Base-by-base conservation (phyloP, 2,888 invertebrate species). In the Orchestes rusci region DNA sequence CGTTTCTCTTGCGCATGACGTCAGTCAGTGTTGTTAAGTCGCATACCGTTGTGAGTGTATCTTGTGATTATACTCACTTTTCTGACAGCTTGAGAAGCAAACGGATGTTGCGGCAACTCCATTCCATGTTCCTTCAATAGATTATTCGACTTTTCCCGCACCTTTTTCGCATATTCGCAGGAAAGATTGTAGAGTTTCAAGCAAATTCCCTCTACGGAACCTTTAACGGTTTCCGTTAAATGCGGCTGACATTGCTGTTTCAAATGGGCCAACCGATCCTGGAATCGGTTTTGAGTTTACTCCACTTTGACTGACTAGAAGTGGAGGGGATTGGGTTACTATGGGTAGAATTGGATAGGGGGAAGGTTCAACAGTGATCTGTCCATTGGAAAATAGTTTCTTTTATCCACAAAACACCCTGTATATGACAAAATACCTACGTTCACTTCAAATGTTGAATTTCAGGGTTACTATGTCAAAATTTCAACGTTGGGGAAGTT, bases 181-280 rank as follows among this genome's bases (percentile, higher is more conserved):
- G 95, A 92, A 33, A 93, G 72, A 63, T 90, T 84, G 68, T 91
- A 94, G 51, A 96, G 89, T 72, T 96, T 96, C 41, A 83, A 73
- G 66, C 95, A 96, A 54, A 96, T 90, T 27, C 93, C 90, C 71
- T 96, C 95, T 3, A 96, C 95, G 8, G 93, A 94, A 23, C 80
- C 79, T 68, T 92, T 93, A 0, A 68, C 95, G 1, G 94, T 93
- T 68, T 93, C 93, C 5, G 90, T 87, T 44, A 96, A 73, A 70
- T 95, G 94, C 3, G 95, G 95, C 67, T 96, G 95, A 67, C 95
- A 96, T 66, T 94, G 94, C 37, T 89, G 80, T 74, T 92, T 88
- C 38, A 96, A 71, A 68, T 96, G 95, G 7, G 87, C 84, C 50
- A 96, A 70, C 59, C 95, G 77, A 55, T 80, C 89, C 72, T 51